Percentiles rank a stretch among this genome's conserved stretches.
phyloP scores from a whole-genome alignment of 2,113 vertebrate genomes.

The Scomber scombrus region DNA sequence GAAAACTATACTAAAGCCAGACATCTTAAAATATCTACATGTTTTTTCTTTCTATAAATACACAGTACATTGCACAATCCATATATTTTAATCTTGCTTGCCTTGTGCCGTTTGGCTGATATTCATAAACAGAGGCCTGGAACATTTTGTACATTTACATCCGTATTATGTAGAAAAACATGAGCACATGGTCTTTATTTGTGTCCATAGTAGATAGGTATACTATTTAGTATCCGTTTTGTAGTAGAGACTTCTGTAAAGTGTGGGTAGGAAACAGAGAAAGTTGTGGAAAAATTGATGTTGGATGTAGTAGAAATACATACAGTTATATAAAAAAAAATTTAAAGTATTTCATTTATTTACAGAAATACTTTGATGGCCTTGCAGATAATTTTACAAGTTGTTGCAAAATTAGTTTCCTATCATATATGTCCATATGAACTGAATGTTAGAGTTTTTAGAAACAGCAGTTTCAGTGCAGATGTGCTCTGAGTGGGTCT shows the following conservation, averaged over 20 bases:
- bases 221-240: too few species aligned
- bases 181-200: too few species aligned
- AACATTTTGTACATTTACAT: too few species aligned
- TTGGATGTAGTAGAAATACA: background rate
- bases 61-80: too few species aligned
- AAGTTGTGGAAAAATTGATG: background rate
- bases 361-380: background rate
- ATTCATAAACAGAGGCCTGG: too few species aligned
- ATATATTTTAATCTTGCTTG: too few species aligned
- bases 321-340: too few species aligned
- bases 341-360: too few species aligned
- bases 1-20: background rate
- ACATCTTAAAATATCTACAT: too few species aligned
- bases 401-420: background rate
- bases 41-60: too few species aligned
- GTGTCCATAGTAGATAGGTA: background rate
- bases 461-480: background rate
- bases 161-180: too few species aligned
- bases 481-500: constrained; percentile 16
- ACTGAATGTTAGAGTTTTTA: background rate
- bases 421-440: background rate
- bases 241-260: background rate
- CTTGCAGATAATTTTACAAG: background rate
- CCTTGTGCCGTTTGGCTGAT: too few species aligned
- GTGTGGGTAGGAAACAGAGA: background rate